These are phyloP conservation scores for Pagrus major DNA, from an alignment of 2,113 vertebrate species.

Conservation along the genomic window DNA sequence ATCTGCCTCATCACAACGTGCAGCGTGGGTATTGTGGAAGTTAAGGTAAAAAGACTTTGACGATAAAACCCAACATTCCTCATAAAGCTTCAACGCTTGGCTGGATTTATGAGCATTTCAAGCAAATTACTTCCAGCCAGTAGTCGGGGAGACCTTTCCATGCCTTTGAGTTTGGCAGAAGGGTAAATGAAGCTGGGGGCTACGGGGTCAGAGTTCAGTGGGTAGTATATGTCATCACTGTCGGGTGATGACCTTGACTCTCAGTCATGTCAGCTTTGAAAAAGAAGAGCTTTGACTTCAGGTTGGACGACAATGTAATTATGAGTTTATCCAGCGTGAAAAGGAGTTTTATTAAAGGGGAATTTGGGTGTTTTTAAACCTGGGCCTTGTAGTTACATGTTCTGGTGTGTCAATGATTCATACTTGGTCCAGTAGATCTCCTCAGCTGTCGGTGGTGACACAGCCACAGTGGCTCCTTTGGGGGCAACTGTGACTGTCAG, in stretches of 20 bases:
- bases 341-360: too few relatives aligned
- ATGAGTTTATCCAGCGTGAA: neutral
- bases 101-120: conserved; percentile 62
- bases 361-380: too few relatives aligned
- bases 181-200: conserved; percentile 40
- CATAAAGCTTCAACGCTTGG: conserved; percentile 43
- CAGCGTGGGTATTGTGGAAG: neutral
- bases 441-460: too few relatives aligned
- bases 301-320: neutral
- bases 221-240: conserved; percentile 7
- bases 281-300: conserved; percentile 8
- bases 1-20: conserved; percentile 16
- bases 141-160: conserved; percentile 49
- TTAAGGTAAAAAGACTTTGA: conserved; percentile 38
- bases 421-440: too few relatives aligned
- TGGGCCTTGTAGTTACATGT: too few relatives aligned
- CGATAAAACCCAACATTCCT: conserved; percentile 52
- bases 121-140: conserved; percentile 58
- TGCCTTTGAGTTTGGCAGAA: conserved; percentile 35
- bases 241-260: conserved; percentile 32
- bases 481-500: too few relatives aligned
- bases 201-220: conserved; percentile 42
- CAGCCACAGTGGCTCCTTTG: too few relatives aligned
- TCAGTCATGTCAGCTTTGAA: conserved; percentile 4
- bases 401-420: too few relatives aligned